Evolutionary conservation across 2,113 vertebrate genomes (phyloP), one percentile per base, ranked within the genome.

Genomic region (Nesoenas mayeri): DNA sequence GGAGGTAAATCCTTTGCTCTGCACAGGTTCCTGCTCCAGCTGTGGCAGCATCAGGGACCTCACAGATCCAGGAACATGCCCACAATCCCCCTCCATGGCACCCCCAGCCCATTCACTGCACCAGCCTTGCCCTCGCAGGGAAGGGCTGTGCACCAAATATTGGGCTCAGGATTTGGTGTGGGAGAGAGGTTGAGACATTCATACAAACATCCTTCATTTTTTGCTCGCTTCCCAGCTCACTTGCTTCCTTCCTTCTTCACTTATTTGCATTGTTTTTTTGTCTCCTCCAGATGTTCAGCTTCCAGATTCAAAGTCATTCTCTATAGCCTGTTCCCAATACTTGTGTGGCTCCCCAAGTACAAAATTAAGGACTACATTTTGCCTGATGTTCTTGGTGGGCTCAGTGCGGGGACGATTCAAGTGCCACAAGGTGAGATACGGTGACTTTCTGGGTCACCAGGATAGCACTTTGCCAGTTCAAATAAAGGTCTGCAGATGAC

Each of bases 351-450:
- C 7, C 99, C 99, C 89, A 99, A 98, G 94, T 99, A 99, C 88
- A 99, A 98, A 93, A 94, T 98, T 67, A 99, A 98, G 97, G 98
- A 99, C 28, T 98, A 98, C 85, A 62, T 99, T 44, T 18, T 99
- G 91, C 96, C 98, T 5, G 99, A 99, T 87, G 97, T 99, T 83
- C 98, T 99, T 1, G 99, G 99, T 0, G 99, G 99, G 71, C 92
- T 99, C 97, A 99, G 99, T 1, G 99, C 98, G 0, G 99, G 99
- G 25, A 99, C 98, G 5, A 99, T 99, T 67, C 99, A 99, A 72
- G 99, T 99, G 78, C 99, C 99, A 47, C 99, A 99, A 97, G 99
- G 99, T 99, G 93, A 96, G 98, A 61, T 2, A 1, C 2, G 1
- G 22, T 9, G 40, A 5, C 47, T 26, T 61, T 12, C 28, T 2